A percentile compares a stretch with the other conserved stretches of the same genome.
Evolutionary conservation across 1,140 invertebrate species (phyloP).

Genomic region (Hycleus cichorii): DNA sequence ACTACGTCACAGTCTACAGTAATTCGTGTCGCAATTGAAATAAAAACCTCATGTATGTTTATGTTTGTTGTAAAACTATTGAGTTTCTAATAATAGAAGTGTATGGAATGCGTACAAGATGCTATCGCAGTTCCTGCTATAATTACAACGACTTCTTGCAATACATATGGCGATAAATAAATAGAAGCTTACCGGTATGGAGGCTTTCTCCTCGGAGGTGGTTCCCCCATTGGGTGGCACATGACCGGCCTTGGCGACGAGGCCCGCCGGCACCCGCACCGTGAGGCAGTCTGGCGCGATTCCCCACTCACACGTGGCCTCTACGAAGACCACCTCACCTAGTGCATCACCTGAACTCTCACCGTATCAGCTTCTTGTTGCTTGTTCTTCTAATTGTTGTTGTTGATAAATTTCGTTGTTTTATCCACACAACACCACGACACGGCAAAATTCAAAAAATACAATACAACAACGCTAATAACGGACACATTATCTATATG

Average conservation of each 20-base stretch:
- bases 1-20: no score
- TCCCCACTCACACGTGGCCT: constrained; percentile 37
- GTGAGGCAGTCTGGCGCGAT: constrained; percentile 37
- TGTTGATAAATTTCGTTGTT: no score
- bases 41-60: no score
- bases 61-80: no score
- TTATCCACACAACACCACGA: no score
- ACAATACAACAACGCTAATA: no score
- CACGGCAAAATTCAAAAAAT: no score
- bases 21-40: no score
- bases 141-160: background rate
- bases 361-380: background rate
- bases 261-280: constrained; percentile 41
- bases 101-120: background rate
- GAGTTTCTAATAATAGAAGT: constrained; percentile 3
- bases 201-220: constrained; percentile 42
- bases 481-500: no score
- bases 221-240: constrained; percentile 41
- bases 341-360: constrained; percentile 26
- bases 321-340: constrained; percentile 22
- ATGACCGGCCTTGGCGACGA: constrained; percentile 41
- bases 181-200: constrained; percentile 36
- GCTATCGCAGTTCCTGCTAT: background rate
- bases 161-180: background rate
- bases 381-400: no score